Base-by-base conservation (phyloP, 2,888 invertebrate genomes). In the Philereme transversata region DNA sequence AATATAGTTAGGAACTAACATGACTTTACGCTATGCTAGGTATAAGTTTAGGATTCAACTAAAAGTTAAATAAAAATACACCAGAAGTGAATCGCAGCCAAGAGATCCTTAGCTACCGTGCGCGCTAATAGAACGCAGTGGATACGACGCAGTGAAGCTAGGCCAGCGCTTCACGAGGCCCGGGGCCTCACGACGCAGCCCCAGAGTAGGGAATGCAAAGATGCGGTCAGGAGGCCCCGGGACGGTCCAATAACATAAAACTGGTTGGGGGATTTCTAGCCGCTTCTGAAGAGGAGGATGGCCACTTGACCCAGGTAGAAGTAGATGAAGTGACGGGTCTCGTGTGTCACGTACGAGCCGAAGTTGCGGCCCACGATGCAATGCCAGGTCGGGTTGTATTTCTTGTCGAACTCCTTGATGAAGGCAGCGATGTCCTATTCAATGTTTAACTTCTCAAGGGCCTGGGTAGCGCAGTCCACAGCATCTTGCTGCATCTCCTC, bases 401-500 rank as follows among this genome's bases (percentile, higher is more conserved):
- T 99, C 94, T 99, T 99, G 94, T 99, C 99, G 84, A 99, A 99
- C 87, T 99, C 99, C 90, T 99, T 99, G 89, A 99, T 99, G 92
- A 96, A 99, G 60, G 99, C 99, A 11, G 99, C 99, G 82, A 99
- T 99, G 88, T 99, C 99, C 96, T 99, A 99, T 93, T 99, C 99
- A 90, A 99, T 99, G 92, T 99, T 99, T 92, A 97, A 99, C 87
- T 99, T 99, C 88, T 99, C 99, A 69, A 99, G 94, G 35, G 99
- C 99, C 88, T 99, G 98, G 69, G 99, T 99, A 76, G 99, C 99
- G 90, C 98, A 99, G 90, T 99, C 99, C 38, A 99, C 99, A 75
- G 99, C 99, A 90, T 99, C 99, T 87, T 99, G 99, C 95, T 99
- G 99, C 99, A 99, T 99, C 93, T 99, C 99, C 92, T 99, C 99